Base-by-base conservation (phyloP, 1,140 invertebrate genomes). In the Gyrodactylus salaris region DNA sequence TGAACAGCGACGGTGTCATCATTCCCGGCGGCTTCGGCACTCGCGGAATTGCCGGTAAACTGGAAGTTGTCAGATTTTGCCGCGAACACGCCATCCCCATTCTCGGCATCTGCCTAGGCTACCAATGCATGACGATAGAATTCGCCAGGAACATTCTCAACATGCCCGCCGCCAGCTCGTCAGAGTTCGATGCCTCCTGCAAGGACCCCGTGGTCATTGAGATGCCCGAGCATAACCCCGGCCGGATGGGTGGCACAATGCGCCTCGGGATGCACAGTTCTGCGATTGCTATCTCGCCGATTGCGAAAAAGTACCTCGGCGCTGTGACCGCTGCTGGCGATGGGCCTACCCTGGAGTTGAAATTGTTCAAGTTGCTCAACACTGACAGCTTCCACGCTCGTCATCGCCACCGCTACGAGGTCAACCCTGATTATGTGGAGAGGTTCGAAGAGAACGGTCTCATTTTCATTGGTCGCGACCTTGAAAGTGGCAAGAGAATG, bases 1-100 rank as follows among this genome's bases (percentile, higher is more conserved):
- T 24, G 0, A n/a, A 19, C 74, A 83, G 74, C 77, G 89, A 87
- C 81, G 94, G 93, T 75, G 86, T 99, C 0, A 84, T 99, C 74
- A 89, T 99, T 7, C 94, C 95, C 27, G 92, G 92, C 75, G 93
- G 95, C 25, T 99, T 99, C 83, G 95, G 94, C 21, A 85, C 86
- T 76, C 84, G 94, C 70, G 95, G 95, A 1, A 87, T 93, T 77
- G 89, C 96, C 79, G 95, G 95, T 1, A 99, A 92, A 82, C 91
- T 99, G 26, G 84, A 86, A 74, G 92, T 93, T 0, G 89, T 88
- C 75, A 84, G 87, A 77, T 98, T 90, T 88, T 93, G 91, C 70
- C 84, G 95, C 70, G 85, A 85, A 77, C 91, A 87, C 68, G 85
- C 87, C 23, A 89, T 88, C 78, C 94, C 95, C 0, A 89, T 89